Evolutionary conservation across 2,113 vertebrate genomes (phyloP).

Genomic region (Anolis sagrei): DNA sequence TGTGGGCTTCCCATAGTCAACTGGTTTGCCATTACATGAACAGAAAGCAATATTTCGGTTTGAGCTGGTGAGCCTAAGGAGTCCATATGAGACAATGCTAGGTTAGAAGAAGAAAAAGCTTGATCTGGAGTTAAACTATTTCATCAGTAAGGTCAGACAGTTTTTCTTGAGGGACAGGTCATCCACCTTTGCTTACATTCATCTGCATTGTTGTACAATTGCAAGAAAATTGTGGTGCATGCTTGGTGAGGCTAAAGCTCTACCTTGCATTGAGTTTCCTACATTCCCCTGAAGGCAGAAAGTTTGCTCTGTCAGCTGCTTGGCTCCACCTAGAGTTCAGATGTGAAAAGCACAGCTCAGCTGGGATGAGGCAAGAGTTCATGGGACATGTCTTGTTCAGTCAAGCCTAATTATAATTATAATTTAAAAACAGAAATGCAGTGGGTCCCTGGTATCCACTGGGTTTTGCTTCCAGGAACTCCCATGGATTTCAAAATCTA

Average conservation of each 20-base stretch:
- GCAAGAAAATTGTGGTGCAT: too few relatives aligned
- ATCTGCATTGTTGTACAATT: neutral
- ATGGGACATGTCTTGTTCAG: neutral
- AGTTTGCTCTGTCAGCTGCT: slow-evolving; percentile 21
- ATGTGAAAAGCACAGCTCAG: neutral
- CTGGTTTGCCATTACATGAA: too few relatives aligned
- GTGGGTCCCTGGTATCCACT: too few relatives aligned
- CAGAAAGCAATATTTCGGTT: too few relatives aligned
- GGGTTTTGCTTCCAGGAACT: too few relatives aligned
- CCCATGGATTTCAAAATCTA: too few relatives aligned
- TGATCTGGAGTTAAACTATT: neutral
- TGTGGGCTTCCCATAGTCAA: too few relatives aligned
- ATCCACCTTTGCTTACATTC: neutral
- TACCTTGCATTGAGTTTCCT: neutral
- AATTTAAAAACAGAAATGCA: neutral
- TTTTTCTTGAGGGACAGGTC: neutral
- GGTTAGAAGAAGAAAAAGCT: too few relatives aligned
- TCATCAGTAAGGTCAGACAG: neutral
- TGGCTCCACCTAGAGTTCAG: slow-evolving; percentile 64
- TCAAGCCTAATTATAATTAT: neutral
- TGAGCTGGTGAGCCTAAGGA: too few relatives aligned
- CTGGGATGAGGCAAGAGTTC: neutral
- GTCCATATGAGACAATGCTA: too few relatives aligned
- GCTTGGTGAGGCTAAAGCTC: too few relatives aligned
- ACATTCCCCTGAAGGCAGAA: neutral